Percentiles rank a stretch among this genome's conserved stretches.
Conservation (phyloP, 2,888 invertebrate species). For the Clanis bilineata region DNA sequence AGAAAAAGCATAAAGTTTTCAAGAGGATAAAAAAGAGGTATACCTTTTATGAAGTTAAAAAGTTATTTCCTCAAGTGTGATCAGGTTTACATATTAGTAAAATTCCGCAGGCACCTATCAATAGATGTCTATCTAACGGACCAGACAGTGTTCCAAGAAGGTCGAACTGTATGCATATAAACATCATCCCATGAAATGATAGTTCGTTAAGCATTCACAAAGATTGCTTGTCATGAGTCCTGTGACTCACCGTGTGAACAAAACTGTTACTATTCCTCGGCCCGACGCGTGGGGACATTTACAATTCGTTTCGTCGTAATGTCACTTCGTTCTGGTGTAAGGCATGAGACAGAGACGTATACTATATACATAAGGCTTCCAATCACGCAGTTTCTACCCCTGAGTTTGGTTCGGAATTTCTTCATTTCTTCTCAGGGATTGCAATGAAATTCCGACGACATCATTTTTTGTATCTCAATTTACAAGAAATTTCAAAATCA, state of each 20-base stretch:
- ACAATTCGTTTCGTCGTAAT: conserved; percentile 22
- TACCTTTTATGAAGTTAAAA: no score
- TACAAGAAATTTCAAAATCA: no score
- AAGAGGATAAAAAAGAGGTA: no score
- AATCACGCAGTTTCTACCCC: no score
- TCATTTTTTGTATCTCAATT: no score
- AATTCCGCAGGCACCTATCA: neutral
- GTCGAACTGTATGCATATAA: conserved; percentile 23
- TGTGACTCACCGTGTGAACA: conserved; percentile 63
- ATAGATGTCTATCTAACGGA: neutral
- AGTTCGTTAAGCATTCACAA: conserved; percentile 24
- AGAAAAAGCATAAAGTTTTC: no score
- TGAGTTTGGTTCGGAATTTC: no score
- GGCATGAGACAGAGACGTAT: neutral
- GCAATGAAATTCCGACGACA: no score
- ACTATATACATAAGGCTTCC: no score
- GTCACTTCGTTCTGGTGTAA: neutral
- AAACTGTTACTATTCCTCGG: conserved; percentile 45
- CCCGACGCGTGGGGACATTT: conserved; percentile 51
- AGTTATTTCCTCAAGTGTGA: no score
- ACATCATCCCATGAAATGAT: conserved; percentile 28
- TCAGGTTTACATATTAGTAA: neutral
- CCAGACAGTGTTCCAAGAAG: neutral
- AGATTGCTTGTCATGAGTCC: conserved; percentile 36
- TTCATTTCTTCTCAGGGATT: no score